Evolutionary conservation across 2,888 invertebrate species (phyloP), one percentile per base, ranked within the genome.

Genomic region (Cataglyphis cursor): DNA sequence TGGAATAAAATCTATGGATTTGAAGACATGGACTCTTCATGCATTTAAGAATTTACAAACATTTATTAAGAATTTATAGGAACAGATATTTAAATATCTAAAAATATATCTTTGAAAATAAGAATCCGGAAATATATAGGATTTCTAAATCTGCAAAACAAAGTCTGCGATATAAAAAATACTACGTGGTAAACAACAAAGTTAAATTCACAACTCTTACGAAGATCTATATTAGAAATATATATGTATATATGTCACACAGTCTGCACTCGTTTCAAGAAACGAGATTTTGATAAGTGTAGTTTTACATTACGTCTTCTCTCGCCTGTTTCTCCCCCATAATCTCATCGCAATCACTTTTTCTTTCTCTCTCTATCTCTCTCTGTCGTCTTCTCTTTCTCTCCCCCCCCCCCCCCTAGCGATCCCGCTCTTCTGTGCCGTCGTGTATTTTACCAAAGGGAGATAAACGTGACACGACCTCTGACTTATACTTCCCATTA

Each of bases 401-500:
- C n/a, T n/a, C n/a, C n/a, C n/a, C n/a, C n/a, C n/a, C n/a, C n/a
- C n/a, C 3, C 21, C 75, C 73, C 41, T 48, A 48, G n/a, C n/a
- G 74, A 31, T 57, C 44, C 68, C 35, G 44, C 57, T 66, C 81
- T 44, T 51, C 61, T 51, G 6, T 72, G 24, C 66, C 62, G 8
- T 44, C 61, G 57, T 48, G 80, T 41, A 76, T 87, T 83, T 81
- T 73, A 73, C 65, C 65, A 59, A 70, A 78, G 80, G 83, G 76
- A 89, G 92, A 92, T 92, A 92, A 92, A 88, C 89, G 88, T 90
- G 92, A 92, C 92, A 90, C 90, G 92, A 92, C 91, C 92, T 91
- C 90, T 92, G 92, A 92, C 92, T 92, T 91, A 91, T 92, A 92
- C 90, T 91, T 90, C 89, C 91, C 92, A 93, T 93, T 93, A 92